Evolutionary conservation across 2,888 invertebrate species (phyloP).

Genomic region (Ectemnius lituratus): DNA sequence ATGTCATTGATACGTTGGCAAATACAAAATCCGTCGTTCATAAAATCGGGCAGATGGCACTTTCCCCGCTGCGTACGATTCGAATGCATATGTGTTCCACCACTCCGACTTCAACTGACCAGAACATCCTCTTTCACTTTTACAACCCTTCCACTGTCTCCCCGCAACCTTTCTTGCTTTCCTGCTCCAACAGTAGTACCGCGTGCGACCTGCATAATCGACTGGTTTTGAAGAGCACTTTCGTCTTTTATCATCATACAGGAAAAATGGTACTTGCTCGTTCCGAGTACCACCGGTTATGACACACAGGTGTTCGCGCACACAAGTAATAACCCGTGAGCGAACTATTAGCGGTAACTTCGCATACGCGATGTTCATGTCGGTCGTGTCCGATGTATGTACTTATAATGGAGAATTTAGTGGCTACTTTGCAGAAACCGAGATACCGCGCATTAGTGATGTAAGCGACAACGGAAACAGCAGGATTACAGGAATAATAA

Average conservation of each 20-base stretch:
- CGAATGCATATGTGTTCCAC: slow-evolving; percentile 26
- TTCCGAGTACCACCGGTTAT: slow-evolving; percentile 35
- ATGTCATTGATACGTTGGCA: slow-evolving; percentile 12
- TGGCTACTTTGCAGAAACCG: slow-evolving; percentile 21
- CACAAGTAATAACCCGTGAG: slow-evolving; percentile 62
- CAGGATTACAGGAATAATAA: slow-evolving; percentile 31
- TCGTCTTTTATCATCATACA: slow-evolving; percentile 60
- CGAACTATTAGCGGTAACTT: slow-evolving; percentile 53
- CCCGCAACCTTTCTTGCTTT: slow-evolving; percentile 35
- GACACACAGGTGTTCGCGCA: slow-evolving; percentile 52
- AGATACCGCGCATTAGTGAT: slow-evolving; percentile 29
- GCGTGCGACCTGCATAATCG: slow-evolving; percentile 49
- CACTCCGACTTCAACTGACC: not conserved
- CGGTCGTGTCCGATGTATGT: slow-evolving; percentile 62
- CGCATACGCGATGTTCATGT: slow-evolving; percentile 53
- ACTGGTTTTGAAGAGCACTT: slow-evolving; percentile 59
- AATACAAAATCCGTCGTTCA: slow-evolving; percentile 33
- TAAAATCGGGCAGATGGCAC: slow-evolving; percentile 34
- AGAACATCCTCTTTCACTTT: slow-evolving; percentile 29
- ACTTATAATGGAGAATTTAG: slow-evolving; percentile 38
- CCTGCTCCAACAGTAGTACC: slow-evolving; percentile 41
- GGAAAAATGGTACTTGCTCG: slow-evolving; percentile 45
- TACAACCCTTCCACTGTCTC: slow-evolving; percentile 33
- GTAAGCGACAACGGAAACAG: slow-evolving; percentile 27
- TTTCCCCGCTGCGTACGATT: slow-evolving; percentile 49